phyloP scores from a whole-genome alignment of 2,797 vertebrate species.

The Heterohyrax brucei region DNA sequence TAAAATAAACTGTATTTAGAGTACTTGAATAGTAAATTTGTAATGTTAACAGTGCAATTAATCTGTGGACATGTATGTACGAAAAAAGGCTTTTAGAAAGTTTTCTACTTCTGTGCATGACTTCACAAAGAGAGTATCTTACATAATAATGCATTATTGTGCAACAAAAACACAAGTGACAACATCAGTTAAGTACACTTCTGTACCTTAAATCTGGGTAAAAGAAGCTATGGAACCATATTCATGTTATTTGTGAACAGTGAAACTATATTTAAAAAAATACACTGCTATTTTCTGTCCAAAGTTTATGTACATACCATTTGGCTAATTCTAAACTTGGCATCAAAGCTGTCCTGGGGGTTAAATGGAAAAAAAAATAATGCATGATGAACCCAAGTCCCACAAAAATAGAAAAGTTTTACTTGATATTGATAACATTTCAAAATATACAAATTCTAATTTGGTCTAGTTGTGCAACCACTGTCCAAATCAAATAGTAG shows the following conservation, averaged over 20 bases:
- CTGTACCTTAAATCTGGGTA: constrained; percentile 84
- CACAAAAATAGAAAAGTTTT: constrained; percentile 92
- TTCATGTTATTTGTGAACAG: constrained; percentile 87
- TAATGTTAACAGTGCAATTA: constrained; percentile 61
- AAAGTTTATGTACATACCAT: constrained; percentile 93
- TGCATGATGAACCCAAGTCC: constrained; percentile 89
- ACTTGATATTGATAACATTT: constrained; percentile 90
- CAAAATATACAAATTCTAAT: constrained; percentile 91
- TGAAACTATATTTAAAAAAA: constrained; percentile 93
- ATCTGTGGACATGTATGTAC: constrained; percentile 57
- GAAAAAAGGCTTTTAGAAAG: constrained; percentile 26
- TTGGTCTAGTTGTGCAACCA: constrained; percentile 91
- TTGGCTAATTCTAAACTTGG: constrained; percentile 89
- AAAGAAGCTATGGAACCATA: constrained; percentile 86
- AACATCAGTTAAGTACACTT: constrained; percentile 85
- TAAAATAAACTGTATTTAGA: constrained; percentile 70
- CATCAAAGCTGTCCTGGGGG: constrained; percentile 89
- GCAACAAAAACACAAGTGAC: constrained; percentile 83
- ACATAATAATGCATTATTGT: constrained; percentile 80
- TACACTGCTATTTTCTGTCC: constrained; percentile 92
- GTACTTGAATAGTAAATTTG: constrained; percentile 49
- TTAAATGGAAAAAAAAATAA: constrained; percentile 88
- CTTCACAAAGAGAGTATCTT: constrained; percentile 79
- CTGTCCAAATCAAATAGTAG: constrained; percentile 91
- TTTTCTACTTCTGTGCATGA: constrained; percentile 64